Conservation (phyloP, 2,113 vertebrate genomes). For the Zosterops hypoxanthus region DNA sequence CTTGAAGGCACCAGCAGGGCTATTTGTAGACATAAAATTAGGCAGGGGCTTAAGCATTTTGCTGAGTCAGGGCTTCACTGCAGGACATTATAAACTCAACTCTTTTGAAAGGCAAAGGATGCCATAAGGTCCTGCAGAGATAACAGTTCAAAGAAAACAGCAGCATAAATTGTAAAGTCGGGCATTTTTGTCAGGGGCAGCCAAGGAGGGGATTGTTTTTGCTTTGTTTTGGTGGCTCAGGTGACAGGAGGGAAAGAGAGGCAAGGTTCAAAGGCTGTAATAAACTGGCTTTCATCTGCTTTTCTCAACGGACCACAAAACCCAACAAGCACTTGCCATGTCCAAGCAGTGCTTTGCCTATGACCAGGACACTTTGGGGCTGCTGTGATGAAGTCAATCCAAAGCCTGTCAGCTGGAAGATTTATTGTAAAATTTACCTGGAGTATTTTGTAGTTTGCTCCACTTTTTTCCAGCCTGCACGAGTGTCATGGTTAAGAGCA, state of each 20-base stretch:
- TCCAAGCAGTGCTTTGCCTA: neutral
- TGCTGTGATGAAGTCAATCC: neutral
- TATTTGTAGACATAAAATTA: neutral
- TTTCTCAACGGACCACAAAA: slow-evolving; percentile 12
- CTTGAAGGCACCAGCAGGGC: neutral
- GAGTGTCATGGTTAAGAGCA: neutral
- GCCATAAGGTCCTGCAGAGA: slow-evolving; percentile 10
- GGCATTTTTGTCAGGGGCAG: neutral
- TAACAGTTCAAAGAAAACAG: slow-evolving; percentile 30
- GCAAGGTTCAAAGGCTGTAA: slow-evolving; percentile 33
- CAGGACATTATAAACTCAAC: neutral
- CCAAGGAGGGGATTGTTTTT: neutral
- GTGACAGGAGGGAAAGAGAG: slow-evolving; percentile 33
- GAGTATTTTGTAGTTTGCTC: neutral
- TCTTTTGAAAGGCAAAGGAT: neutral
- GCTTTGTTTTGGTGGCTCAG: slow-evolving; percentile 3
- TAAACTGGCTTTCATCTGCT: slow-evolving; percentile 48
- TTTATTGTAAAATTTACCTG: neutral
- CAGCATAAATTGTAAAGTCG: neutral
- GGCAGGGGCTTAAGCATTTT: neutral
- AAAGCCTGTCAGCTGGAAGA: neutral
- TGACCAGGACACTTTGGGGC: neutral
- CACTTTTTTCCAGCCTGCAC: neutral
- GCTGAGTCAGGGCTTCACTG: neutral
- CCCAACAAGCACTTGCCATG: neutral